Evolutionary conservation across 2,113 vertebrate species (phyloP).

Genomic region (Brienomyrus brachyistius): DNA sequence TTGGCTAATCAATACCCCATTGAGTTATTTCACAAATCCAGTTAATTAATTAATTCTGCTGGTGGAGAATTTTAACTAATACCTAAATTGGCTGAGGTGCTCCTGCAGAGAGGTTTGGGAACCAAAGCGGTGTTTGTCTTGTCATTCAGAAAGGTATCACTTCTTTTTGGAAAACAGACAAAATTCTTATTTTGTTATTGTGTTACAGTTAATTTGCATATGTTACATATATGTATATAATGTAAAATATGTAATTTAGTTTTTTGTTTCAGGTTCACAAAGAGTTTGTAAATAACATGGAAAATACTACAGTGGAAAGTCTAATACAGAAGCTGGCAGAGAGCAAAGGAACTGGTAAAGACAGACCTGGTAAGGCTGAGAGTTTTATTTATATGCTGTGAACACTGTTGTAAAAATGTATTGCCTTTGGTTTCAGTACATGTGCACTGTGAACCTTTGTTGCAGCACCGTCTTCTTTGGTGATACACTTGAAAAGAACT

Average conservation of each 20-base stretch:
- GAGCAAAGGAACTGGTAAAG: constrained; percentile 90
- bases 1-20: background rate
- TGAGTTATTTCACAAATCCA: background rate
- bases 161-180: background rate
- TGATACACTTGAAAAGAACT: background rate
- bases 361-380: constrained; percentile 79
- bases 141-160: background rate
- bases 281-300: constrained; percentile 90
- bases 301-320: constrained; percentile 86
- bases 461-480: background rate
- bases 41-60: background rate
- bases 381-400: background rate
- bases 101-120: background rate
- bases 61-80: background rate
- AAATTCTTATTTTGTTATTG: background rate
- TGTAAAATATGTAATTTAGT: background rate
- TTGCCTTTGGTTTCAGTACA: background rate
- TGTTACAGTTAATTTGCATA: background rate
- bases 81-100: background rate
- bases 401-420: background rate
- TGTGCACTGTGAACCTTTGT: background rate
- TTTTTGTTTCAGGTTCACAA: constrained; percentile 72
- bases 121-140: background rate
- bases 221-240: background rate
- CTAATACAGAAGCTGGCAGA: constrained; percentile 90